Evolutionary conservation across 2,888 invertebrate genomes (phyloP), one percentile per base, ranked within the genome.

Genomic region (Trilocha varians): DNA sequence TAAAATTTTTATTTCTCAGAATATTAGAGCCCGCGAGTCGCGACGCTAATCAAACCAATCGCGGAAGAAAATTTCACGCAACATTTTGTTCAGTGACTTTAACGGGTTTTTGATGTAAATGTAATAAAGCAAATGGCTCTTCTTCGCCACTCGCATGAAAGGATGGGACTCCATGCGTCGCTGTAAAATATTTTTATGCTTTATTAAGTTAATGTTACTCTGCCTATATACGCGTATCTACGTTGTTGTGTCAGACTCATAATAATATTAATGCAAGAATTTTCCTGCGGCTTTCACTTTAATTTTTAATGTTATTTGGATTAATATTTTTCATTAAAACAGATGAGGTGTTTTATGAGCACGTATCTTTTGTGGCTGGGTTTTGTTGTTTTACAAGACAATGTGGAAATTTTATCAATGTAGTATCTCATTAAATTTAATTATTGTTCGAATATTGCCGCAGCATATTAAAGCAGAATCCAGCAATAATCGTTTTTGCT

Each of bases 61-160:
- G 58, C 53, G 57, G 49, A 52, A 59, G 59, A 56, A 50, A 66
- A 64, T 66, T 64, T 68, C 58, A 69, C 65, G 65, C 66, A 66
- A 70, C 71, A 75, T 77, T 76, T 72, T 70, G 66, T 75, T 62
- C 59, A 69, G 60, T 61, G 65, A 69, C 65, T 66, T 65, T 75
- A 74, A 76, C 68, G 71, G 72, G 62, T 59, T 59, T 66, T 64
- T 70, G 70, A 78, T 78, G 78, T 75, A 70, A 78, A 78, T 77
- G 77, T 77, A 77, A 78, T 78, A 78, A 74, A 70, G 66, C 52
- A 77, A 77, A 78, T 78, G 75, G 67, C 56, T 59, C 67, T 69
- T 64, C 64, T 68, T 64, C 52, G 52, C 59, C 60, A 61, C 67
- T 70, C 60, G 58, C 62, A 63, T 66, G 67, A 59, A 53, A 61